Evolutionary conservation across 2,888 invertebrate species (phyloP), one percentile per base, ranked within the genome.

Genomic region (Schizaphis graminum): DNA sequence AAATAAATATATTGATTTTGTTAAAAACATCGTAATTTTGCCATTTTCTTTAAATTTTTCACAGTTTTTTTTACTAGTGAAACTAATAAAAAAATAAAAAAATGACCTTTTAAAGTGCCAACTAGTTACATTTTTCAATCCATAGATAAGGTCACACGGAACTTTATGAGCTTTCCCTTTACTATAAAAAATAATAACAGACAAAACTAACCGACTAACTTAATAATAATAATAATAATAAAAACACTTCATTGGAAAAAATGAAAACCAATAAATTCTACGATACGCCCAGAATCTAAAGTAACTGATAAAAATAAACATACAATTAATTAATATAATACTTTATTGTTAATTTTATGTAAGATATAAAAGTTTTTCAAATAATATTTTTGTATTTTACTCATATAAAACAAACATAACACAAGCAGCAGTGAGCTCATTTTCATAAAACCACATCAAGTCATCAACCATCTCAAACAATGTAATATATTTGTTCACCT

Each of bases 121-220:
- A 77, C 77, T 77, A 77, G 77, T 77, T 77, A 77, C 77, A 35
- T 77, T 77, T 67, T 77, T 77, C 77, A 77, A 77, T 77, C 77
- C 77, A 77, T 77, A 77, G 77, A 77, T 77, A 77, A 77, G 77
- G 77, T 77, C 67, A 77, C 77, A 77, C 2, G 77, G 7, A 77
- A 77, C 77, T 77, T 77, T 77, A 77, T 35, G 35, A 77, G 77
- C 21, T 77, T 77, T 77, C 35, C 21, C 21, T 8, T 35, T 77
- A 35, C 77, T 85, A 41, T 56, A 49, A 89, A 89, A 56, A 26
- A 56, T 57, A 56, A 41, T 41, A 41, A 89, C n/a, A 57, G 44
- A 85, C 85, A 85, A 85, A 85, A 35, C 35, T 77, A 77, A 77
- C 77, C 35, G 77, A 53, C 24, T 87, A 87, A 49, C 35, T 35